Conservation (phyloP, 30 jellyfish, hydroid and myxozoan species). For the Aurelia sp. region DNA sequence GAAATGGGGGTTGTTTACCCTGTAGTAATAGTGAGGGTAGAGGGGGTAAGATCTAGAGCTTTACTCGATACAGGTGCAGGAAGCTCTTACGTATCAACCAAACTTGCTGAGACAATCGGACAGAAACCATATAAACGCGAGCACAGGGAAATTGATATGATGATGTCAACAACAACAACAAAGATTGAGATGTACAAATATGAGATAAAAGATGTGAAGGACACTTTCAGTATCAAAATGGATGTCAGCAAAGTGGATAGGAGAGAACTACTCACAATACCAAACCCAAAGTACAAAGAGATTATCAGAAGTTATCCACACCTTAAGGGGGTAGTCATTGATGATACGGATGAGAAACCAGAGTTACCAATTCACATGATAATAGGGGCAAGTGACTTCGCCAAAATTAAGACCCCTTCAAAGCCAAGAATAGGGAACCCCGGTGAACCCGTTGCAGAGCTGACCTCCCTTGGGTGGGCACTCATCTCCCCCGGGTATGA, state of each 20-base stretch:
- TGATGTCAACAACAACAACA: conserved; percentile 29
- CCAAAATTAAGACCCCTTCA: conserved; percentile 41
- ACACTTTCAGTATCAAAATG: neutral
- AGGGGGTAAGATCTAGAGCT: conserved; percentile 47
- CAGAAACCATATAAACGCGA: conserved; percentile 28
- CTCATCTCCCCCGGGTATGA: conserved; percentile 63
- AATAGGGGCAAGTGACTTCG: conserved; percentile 55
- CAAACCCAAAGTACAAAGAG: conserved; percentile 44
- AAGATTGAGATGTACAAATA: conserved; percentile 36
- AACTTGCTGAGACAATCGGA: conserved; percentile 2
- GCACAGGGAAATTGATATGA: conserved; percentile 31
- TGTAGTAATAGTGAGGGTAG: conserved; percentile 44
- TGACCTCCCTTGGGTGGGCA: conserved; percentile 64
- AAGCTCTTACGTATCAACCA: conserved; percentile 40
- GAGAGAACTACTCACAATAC: conserved; percentile 31
- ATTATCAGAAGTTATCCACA: neutral
- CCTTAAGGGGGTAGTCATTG: conserved; percentile 9
- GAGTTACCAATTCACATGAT: conserved; percentile 61
- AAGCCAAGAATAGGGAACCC: conserved; percentile 57
- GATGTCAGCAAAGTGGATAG: conserved; percentile 49
- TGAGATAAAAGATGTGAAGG: conserved; percentile 1
- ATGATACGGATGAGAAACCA: conserved; percentile 18
- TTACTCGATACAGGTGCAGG: conserved; percentile 72
- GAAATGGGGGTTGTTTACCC: conserved; percentile 49
- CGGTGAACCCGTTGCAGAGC: conserved; percentile 75